phyloP scores from a whole-genome alignment of 2,888 invertebrate genomes.

The Lithophane leautieri region DNA sequence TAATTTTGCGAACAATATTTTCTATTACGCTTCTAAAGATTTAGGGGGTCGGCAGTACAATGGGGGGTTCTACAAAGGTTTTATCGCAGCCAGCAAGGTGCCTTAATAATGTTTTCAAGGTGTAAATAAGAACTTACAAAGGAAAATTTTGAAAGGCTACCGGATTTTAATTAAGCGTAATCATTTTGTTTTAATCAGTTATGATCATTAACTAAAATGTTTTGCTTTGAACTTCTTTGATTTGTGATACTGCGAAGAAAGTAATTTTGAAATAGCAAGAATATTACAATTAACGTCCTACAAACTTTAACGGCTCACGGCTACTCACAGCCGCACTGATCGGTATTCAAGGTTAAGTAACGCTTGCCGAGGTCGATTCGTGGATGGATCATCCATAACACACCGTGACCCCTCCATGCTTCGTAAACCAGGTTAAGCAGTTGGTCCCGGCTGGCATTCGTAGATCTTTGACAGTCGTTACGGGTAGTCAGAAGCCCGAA shows the following conservation, averaged over 20 bases:
- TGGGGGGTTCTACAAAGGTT: slow-evolving; percentile 60
- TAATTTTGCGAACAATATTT: slow-evolving; percentile 70
- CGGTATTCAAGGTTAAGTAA: background rate
- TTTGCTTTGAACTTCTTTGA: slow-evolving; percentile 48
- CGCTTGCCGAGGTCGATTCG: too few relatives aligned
- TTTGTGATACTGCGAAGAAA: slow-evolving; percentile 25
- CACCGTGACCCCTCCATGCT: too few relatives aligned
- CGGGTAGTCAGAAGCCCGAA: background rate
- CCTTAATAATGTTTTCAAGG: slow-evolving; percentile 65
- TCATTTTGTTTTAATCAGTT: slow-evolving; percentile 70
- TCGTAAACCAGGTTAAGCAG: background rate
- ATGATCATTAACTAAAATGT: slow-evolving; percentile 70
- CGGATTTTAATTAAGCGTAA: slow-evolving; percentile 68
- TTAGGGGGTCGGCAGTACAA: slow-evolving; percentile 65
- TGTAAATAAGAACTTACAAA: slow-evolving; percentile 70
- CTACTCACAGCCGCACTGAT: background rate
- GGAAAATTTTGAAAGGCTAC: slow-evolving; percentile 66
- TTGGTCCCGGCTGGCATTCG: background rate
- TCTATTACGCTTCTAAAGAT: slow-evolving; percentile 69
- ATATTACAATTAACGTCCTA: background rate
- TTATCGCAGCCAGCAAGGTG: slow-evolving; percentile 64
- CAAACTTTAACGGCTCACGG: background rate
- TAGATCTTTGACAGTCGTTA: background rate
- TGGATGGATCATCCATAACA: too few relatives aligned
- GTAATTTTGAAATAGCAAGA: background rate